These are phyloP conservation scores for Clarias fuscus DNA, from an alignment of 2,797 vertebrate genomes.

Conservation along the genomic window DNA sequence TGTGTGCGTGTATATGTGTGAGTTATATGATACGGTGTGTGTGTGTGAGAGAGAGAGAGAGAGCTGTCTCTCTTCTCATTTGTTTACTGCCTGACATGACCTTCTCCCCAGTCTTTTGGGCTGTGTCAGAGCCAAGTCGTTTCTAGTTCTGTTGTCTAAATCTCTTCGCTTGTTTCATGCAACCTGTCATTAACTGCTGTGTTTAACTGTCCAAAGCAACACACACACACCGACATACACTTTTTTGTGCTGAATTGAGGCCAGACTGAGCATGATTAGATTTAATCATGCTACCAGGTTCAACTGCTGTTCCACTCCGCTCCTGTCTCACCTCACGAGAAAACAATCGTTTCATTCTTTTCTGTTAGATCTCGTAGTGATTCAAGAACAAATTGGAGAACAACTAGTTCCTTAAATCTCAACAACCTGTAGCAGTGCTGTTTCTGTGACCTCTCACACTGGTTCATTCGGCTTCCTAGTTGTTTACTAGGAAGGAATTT, in stretches of 20 bases:
- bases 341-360: not conserved
- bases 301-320: not conserved
- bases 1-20: conserved; percentile 15
- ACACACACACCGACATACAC: not conserved
- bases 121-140: not conserved
- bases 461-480: not conserved
- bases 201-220: not conserved
- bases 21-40: conserved; percentile 19
- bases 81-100: conserved; percentile 38
- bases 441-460: not conserved
- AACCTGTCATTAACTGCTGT: not conserved
- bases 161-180: conserved; percentile 2
- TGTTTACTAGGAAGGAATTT: not conserved
- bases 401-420: conserved; percentile 19
- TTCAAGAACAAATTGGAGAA: not conserved
- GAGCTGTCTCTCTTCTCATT: not conserved
- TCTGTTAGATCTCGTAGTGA: not conserved
- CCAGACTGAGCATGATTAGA: not conserved
- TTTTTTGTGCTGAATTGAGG: not conserved
- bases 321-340: not conserved
- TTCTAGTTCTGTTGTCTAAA: not conserved
- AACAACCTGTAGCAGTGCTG: not conserved
- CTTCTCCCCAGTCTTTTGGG: conserved; percentile 9
- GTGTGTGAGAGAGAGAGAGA: not conserved
- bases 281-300: not conserved